A percentile compares a stretch with the other conserved stretches of the same genome.
phyloP scores from a whole-genome alignment of 2,113 vertebrate genomes.

The Micronycteris hirsuta region DNA sequence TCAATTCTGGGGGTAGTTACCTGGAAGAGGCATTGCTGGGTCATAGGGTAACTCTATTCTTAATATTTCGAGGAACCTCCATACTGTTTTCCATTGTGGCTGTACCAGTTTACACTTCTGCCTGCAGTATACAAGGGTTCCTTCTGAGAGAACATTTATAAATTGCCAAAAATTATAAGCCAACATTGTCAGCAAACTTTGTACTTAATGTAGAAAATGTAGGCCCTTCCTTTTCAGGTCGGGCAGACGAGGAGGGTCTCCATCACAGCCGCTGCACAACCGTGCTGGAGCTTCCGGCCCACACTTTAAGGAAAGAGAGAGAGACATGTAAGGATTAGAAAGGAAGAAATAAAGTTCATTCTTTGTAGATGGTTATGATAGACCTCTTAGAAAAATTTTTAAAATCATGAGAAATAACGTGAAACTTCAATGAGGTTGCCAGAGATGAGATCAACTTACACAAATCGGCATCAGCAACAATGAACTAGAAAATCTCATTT shows the following conservation, averaged over 20 bases:
- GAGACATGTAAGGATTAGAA: neutral
- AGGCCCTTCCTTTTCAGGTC: neutral
- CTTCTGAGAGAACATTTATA: neutral
- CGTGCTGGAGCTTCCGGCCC: neutral
- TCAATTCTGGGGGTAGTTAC: neutral
- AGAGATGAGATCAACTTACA: neutral
- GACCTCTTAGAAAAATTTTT: neutral
- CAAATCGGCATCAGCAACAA: slow-evolving; percentile 8
- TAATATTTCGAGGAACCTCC: neutral
- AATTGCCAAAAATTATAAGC: neutral
- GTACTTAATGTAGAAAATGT: neutral
- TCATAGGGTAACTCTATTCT: neutral
- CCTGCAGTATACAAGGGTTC: neutral
- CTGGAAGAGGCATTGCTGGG: neutral
- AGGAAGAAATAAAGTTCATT: neutral
- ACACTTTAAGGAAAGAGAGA: neutral
- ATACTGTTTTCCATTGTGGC: neutral
- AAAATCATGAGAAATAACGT: neutral
- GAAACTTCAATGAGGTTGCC: neutral
- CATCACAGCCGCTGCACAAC: neutral
- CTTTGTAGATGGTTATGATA: neutral
- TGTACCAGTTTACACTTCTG: too few species aligned
- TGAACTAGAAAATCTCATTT: neutral
- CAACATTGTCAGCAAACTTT: neutral
- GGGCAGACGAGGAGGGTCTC: neutral